phyloP scores from a whole-genome alignment of 2,888 invertebrate species.

The Platycheirus albimanus region DNA sequence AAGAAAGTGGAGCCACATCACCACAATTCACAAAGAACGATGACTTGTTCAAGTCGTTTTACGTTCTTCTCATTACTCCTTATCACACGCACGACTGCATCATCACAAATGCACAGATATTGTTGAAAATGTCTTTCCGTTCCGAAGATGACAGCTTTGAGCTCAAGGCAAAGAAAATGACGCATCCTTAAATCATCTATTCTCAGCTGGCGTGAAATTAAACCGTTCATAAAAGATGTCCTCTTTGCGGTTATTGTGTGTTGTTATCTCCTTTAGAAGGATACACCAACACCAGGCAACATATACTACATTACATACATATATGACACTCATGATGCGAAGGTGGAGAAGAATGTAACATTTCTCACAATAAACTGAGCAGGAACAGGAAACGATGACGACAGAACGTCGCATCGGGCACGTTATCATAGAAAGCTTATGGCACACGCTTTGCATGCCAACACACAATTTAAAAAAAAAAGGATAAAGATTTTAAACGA shows the following conservation, averaged over 20 bases:
- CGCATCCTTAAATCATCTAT: constrained; percentile 28
- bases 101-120: background rate
- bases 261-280: constrained; percentile 23
- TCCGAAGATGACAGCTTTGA: constrained; percentile 5
- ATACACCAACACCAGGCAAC: constrained; percentile 7
- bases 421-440: constrained; percentile 43
- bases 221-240: constrained; percentile 65
- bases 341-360: background rate
- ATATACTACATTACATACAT: background rate
- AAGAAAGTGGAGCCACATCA: no score
- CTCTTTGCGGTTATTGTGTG: constrained; percentile 44
- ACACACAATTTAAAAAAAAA: constrained; percentile 30
- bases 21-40: no score
- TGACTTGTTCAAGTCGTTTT: background rate
- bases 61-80: constrained; percentile 43
- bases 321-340: background rate
- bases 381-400: constrained; percentile 27
- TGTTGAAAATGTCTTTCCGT: background rate
- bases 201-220: constrained; percentile 62
- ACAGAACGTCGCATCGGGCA: background rate
- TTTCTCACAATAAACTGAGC: constrained; percentile 20
- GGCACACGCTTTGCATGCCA: constrained; percentile 49
- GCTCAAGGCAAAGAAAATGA: constrained; percentile 11
- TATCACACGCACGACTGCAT: constrained; percentile 57
- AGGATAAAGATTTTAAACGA: constrained; percentile 34